Evolutionary conservation across 2,797 vertebrate species (phyloP).

Genomic region (Labroides dimidiatus): DNA sequence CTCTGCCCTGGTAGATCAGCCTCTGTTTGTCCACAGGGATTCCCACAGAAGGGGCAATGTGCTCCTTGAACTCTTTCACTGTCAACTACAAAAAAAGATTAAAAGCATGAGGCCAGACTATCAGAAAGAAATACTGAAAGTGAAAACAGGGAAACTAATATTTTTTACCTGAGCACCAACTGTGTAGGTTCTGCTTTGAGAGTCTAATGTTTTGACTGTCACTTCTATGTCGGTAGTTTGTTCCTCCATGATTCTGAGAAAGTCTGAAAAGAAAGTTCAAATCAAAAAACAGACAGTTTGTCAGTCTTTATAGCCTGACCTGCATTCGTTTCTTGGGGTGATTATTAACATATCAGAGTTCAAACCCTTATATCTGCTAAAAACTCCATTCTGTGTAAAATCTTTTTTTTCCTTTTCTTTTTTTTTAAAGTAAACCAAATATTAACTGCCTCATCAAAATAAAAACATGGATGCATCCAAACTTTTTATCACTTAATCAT

Average conservation of each 20-base stretch:
- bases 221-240: conserved; percentile 87
- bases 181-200: conserved; percentile 92
- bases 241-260: conserved; percentile 84
- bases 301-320: background rate
- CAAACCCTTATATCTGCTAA: background rate
- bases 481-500: too few species aligned
- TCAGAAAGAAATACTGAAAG: background rate
- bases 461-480: too few species aligned
- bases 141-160: background rate
- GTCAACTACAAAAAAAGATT: conserved; percentile 82
- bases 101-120: background rate
- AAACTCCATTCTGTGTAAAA: background rate
- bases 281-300: background rate
- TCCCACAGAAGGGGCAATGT: conserved; percentile 90
- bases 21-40: conserved; percentile 95
- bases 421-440: too few species aligned
- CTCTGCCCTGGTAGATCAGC: conserved; percentile 94
- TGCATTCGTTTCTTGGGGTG: background rate
- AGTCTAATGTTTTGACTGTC: conserved; percentile 94
- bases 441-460: too few species aligned
- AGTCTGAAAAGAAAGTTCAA: background rate
- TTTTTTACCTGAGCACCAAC: conserved; percentile 88
- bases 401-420: too few species aligned
- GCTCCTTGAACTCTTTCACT: conserved; percentile 94
- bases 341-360: background rate